These are phyloP conservation scores for Danaus plexippus DNA, from an alignment of 1,140 invertebrate genomes.

Conservation along the genomic window DNA sequence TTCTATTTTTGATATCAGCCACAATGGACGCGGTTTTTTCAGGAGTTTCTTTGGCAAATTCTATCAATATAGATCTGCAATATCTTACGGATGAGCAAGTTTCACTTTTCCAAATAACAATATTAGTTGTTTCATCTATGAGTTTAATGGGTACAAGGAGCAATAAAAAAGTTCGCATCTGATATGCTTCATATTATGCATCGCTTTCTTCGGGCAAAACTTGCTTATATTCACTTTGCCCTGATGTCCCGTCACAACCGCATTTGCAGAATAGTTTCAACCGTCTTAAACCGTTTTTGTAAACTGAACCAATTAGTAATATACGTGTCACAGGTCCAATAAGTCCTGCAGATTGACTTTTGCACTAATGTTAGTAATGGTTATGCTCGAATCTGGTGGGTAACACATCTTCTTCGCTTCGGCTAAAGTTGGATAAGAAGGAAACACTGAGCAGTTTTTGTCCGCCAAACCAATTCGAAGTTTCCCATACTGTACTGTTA, in stretches of 20 bases:
- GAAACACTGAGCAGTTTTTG: too few relatives aligned
- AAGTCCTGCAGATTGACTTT: too few relatives aligned
- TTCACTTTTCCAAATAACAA: constrained; percentile 17
- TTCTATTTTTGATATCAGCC: too few relatives aligned
- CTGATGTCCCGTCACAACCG: background rate
- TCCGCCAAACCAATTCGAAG: too few relatives aligned
- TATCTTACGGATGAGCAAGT: constrained; percentile 15
- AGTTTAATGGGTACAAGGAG: constrained; percentile 10
- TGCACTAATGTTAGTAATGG: too few relatives aligned
- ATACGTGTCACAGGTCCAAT: constrained; percentile 1
- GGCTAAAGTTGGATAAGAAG: too few relatives aligned
- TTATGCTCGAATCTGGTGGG: too few relatives aligned
- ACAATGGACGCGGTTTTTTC: too few relatives aligned
- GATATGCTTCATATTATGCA: too few relatives aligned
- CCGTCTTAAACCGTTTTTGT: background rate
- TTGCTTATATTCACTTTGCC: constrained; percentile 21
- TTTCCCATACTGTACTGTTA: too few relatives aligned
- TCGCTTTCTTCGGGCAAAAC: constrained; percentile 11
- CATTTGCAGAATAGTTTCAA: too few relatives aligned
- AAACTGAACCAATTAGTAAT: constrained; percentile 10
- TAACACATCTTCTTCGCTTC: too few relatives aligned
- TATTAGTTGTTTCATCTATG: constrained; percentile 9
- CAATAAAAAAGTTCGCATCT: constrained; percentile 12
- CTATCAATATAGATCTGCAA: constrained; percentile 18
- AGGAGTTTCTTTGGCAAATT: background rate